Base-by-base conservation (phyloP, 1,140 invertebrate genomes). In the Cheumatopsyche charites region DNA sequence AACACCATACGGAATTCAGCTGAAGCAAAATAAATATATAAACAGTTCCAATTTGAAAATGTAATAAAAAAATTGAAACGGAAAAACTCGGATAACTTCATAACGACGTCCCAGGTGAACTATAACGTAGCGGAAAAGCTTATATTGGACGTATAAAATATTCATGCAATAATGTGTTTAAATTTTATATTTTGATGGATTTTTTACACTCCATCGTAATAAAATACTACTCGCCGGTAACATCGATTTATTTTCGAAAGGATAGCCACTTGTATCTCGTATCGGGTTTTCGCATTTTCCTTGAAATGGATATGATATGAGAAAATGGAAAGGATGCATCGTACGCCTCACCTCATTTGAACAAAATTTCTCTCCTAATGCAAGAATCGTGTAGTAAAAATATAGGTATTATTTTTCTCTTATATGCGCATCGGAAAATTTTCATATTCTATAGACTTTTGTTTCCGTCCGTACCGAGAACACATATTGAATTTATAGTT, bases 381-480 rank as follows among this genome's bases (percentile, higher is more conserved):
- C 55, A 26, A 58, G 25, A 58, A 25, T 58, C 55, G 19, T 58
- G 55, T 58, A 5, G 23, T 12, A 58, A 58, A 25, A 19, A 17
- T 52, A 58, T 58, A n/a, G n/a, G n/a, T n/a, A 25, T 26, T 52
- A 52, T 52, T 17, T 15, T n/a, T 13, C 29, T 58, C 55, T n/a
- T 25, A 58, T 52, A 58, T 58, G 19, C 55, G 55, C 55, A 58
- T 58, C 13, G 3, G 29, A 36, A 36, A 36, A 36, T 4, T 36
- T 36, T 36, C 29, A 9, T 36, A 36, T 36, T 36, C 29, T 4
- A 36, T 3, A 36, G 9, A 36, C 3, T 36, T 36, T 36, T 36
- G 29, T 36, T 4, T 36, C 3, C 9, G 29, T 9, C 29, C 9
- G 9, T 36, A 36, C 29, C 29, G 9, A 36, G 9, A 36, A 4